A percentile compares a stretch with the other conserved stretches of the same genome.
Evolutionary conservation across 1,140 invertebrate species (phyloP).

Genomic region (Triops cancriformis): DNA sequence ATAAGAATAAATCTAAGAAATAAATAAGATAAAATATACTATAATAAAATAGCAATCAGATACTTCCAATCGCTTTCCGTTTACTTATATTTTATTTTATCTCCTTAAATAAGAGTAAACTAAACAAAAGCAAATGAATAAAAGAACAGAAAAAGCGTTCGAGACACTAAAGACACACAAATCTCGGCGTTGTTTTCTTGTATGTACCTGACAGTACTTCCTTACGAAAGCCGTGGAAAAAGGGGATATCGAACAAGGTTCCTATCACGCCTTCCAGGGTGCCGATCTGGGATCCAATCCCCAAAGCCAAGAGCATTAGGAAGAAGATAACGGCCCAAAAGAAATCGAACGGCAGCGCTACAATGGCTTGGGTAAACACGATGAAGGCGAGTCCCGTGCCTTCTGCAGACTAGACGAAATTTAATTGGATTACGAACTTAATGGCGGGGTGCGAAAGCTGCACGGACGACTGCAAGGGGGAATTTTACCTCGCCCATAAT

Average conservation of each 20-base stretch:
- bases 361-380: conserved; percentile 83
- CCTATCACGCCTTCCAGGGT: conserved; percentile 87
- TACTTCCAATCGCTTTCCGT: too few relatives aligned
- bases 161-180: too few relatives aligned
- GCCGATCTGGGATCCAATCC: conserved; percentile 83
- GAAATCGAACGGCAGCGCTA: conserved; percentile 76
- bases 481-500: conserved; percentile 26
- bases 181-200: neutral
- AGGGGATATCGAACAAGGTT: conserved; percentile 83
- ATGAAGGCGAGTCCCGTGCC: conserved; percentile 87
- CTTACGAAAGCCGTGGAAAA: conserved; percentile 77
- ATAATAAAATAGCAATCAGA: too few relatives aligned
- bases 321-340: conserved; percentile 92
- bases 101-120: too few relatives aligned
- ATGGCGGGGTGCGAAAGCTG: neutral
- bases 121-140: too few relatives aligned
- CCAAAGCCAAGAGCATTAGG: conserved; percentile 79
- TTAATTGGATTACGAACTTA: conserved; percentile 8
- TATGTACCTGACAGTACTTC: conserved; percentile 67
- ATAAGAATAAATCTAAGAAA: too few relatives aligned
- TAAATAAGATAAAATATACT: too few relatives aligned
- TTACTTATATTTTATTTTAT: too few relatives aligned
- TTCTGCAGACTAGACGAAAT: conserved; percentile 65
- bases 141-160: neutral
- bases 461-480: neutral